Percentiles rank a stretch among this genome's conserved stretches.
These are phyloP conservation scores for Axinella damicornis DNA, from an alignment of 37 sponge, comb jelly and placozoan species.

Conservation along the genomic window DNA sequence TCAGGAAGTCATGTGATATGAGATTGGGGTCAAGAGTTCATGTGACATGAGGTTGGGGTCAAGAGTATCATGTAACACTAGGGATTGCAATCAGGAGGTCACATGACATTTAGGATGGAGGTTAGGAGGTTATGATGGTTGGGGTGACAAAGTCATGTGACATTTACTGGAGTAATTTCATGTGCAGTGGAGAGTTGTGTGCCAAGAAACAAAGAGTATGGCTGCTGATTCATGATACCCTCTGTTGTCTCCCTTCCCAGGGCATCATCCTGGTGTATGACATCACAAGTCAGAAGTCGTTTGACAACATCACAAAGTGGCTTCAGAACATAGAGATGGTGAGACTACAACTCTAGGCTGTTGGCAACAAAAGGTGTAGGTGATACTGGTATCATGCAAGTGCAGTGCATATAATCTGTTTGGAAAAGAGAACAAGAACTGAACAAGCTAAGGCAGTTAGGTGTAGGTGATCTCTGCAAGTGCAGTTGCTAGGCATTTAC, in stretches of 20 bases:
- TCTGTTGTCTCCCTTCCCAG: constrained; percentile 42
- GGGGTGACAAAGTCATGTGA: constrained; percentile 1
- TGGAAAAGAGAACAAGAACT: no score
- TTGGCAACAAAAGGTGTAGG: no score
- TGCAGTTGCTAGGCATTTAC: no score
- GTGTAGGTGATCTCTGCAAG: no score
- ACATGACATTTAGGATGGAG: no score
- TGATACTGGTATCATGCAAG: no score
- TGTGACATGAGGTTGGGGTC: background rate
- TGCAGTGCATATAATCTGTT: no score
- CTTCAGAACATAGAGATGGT: constrained; percentile 93
- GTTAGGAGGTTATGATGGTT: background rate
- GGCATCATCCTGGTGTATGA: constrained; percentile 98
- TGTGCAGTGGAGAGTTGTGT: no score
- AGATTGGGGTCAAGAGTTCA: background rate
- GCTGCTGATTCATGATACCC: no score
- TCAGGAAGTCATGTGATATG: background rate
- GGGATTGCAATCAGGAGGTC: background rate
- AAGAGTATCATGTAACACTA: background rate
- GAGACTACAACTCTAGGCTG: constrained; percentile 1
- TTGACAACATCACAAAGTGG: constrained; percentile 97
- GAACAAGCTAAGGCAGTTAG: no score
- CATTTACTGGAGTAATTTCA: no score
- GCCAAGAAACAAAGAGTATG: no score
- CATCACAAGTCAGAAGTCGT: constrained; percentile 91